Evolutionary conservation across 2,113 vertebrate species (phyloP), one percentile per base, ranked within the genome.

Genomic region (Kryptolebias marmoratus): DNA sequence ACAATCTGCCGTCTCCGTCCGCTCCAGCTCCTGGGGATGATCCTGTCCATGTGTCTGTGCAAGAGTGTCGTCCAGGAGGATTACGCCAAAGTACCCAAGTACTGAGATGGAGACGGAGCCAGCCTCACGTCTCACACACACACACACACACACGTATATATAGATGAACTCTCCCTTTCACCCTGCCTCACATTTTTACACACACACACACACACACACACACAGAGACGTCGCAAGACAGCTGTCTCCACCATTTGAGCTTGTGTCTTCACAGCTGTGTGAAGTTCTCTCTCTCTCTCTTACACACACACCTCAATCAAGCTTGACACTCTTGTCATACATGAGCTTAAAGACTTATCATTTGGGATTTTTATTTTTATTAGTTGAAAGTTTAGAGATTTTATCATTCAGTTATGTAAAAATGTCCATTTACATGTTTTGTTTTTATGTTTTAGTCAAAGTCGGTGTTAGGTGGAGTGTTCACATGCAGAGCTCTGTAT

Each of bases 51-150:
- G 88, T 96, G 95, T n/a, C 79, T 98, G 68, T 98, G 96, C 93
- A 96, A 94, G 90, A 96, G 92, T 39, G 90, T 99, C 62, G 95
- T 95, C 44, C 94, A 93, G 0, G 96, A 99, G 91, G 97, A 98
- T 91, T 98, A 99, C 85, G 95, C 93, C 93, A 98, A 98, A 94
- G 97, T 98, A 68, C 96, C 97, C 53, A 98, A 96, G 90, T 97
- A 97, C 91, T 98, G 93, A 97, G 72, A 81, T 55, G 73, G 71
- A 77, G 73, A 68, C 71, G 3, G 44, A 80, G 28, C 72, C 82
- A 79, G 64, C 65, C 54, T 62, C 80, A 69, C 82, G 42, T 59
- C 81, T 11, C n/a, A 68, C 63, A 77, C 71, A 55, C 74, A 77
- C 54, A 87, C 69, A 15, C 48, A 68, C 69, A 66, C 60, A 27